A percentile compares a stretch with the other conserved stretches of the same genome.
These are phyloP conservation scores for Chloroceryle aenea DNA, from an alignment of 2,113 vertebrate species.

Conservation along the genomic window DNA sequence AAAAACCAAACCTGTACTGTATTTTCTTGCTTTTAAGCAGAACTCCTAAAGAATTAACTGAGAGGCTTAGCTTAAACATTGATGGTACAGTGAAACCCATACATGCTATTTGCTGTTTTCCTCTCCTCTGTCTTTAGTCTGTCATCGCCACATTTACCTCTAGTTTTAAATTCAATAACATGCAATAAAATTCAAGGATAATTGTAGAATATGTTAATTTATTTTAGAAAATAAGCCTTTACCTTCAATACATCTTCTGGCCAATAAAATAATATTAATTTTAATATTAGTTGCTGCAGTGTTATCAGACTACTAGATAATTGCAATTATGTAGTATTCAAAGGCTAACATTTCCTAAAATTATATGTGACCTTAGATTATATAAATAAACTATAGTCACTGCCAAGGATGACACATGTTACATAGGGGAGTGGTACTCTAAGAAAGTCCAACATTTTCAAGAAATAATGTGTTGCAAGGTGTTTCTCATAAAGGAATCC, in stretches of 20 bases:
- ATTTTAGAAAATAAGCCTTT: background rate
- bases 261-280: background rate
- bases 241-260: background rate
- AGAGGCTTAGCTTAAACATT: background rate
- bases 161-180: background rate
- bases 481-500: background rate
- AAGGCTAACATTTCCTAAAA: background rate
- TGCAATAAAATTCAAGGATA: background rate
- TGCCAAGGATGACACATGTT: background rate
- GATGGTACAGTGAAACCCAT: background rate
- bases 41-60: background rate
- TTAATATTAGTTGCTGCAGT: background rate
- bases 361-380: fast-evolving
- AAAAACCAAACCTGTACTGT: background rate
- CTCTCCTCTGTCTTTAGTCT: background rate
- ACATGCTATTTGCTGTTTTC: background rate
- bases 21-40: background rate
- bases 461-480: background rate
- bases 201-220: background rate
- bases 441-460: background rate
- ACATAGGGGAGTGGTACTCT: background rate
- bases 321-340: background rate
- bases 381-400: background rate
- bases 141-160: background rate
- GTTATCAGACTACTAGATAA: background rate